Conservation (phyloP, 2,113 vertebrate species). For the Epinephelus fuscoguttatus region DNA sequence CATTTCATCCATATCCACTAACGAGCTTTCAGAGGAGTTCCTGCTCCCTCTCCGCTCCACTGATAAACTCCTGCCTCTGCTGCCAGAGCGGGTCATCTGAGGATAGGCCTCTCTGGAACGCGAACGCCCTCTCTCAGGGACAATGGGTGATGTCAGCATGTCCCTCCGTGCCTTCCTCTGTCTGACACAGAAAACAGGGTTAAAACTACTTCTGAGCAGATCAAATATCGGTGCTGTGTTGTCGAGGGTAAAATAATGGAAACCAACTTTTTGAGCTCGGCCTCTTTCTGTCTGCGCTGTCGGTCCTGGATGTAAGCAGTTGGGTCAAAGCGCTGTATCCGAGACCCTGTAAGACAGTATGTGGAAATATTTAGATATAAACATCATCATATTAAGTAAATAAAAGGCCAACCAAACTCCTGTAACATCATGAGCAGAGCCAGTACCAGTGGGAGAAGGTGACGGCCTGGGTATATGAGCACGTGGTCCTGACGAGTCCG, state of each 20-base stretch:
- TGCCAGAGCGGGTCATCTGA: constrained; percentile 58
- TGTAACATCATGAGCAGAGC: background rate
- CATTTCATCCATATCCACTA: constrained; percentile 88
- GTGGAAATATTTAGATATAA: background rate
- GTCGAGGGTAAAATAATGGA: background rate
- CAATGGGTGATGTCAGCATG: constrained; percentile 77
- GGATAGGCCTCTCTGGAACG: constrained; percentile 73
- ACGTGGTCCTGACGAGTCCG: constrained; percentile 76
- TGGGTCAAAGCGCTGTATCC: constrained; percentile 89
- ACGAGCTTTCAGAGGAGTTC: constrained; percentile 88
- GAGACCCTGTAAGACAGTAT: constrained; percentile 67
- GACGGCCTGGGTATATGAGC: constrained; percentile 76
- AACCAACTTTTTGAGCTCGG: constrained; percentile 88
- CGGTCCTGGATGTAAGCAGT: constrained; percentile 92
- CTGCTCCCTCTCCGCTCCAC: constrained; percentile 88
- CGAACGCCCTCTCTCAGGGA: constrained; percentile 79
- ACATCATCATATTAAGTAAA: too few relatives aligned
- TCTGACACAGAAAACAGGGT: constrained; percentile 67
- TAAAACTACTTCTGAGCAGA: background rate
- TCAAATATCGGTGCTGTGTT: background rate
- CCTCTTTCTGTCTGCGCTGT: constrained; percentile 87
- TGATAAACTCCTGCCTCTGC: constrained; percentile 86
- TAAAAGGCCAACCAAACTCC: background rate
- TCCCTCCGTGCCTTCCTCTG: constrained; percentile 85
- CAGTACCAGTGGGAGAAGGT: constrained; percentile 88